Evolutionary conservation across 2,113 vertebrate species (phyloP).

Genomic region (Rhodinocichla rosea): DNA sequence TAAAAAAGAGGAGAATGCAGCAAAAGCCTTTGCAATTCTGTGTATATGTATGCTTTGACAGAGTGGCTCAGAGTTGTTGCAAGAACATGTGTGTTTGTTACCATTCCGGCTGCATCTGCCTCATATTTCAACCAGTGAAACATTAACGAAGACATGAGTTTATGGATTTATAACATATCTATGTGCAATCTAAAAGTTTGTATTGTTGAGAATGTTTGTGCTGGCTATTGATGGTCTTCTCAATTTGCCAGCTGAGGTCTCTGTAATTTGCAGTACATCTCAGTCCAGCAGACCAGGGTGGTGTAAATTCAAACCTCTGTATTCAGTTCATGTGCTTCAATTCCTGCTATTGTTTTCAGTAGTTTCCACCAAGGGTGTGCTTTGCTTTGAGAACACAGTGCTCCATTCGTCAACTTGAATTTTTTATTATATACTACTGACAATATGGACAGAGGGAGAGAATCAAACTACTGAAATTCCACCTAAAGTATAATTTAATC

Average conservation of each 20-base stretch:
- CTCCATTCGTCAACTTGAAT: not conserved
- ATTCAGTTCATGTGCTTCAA: not conserved
- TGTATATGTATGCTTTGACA: not conserved
- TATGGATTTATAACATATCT: not conserved
- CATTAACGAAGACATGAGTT: not conserved
- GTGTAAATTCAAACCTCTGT: not conserved
- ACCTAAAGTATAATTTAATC: not conserved
- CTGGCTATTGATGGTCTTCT: not conserved
- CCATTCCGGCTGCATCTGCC: not conserved
- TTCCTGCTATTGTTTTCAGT: conserved; percentile 55
- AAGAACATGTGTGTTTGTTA: not conserved
- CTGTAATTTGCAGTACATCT: not conserved
- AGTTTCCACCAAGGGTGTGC: conserved; percentile 30
- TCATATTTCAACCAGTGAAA: not conserved
- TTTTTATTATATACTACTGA: not conserved
- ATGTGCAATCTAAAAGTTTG: accelerated
- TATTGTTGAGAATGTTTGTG: not conserved
- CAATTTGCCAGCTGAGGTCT: not conserved
- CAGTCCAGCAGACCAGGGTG: not conserved
- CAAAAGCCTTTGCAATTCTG: not conserved
- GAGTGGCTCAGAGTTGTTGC: not conserved
- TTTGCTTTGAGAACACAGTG: not conserved
- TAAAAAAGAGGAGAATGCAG: not conserved
- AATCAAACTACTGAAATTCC: not conserved
- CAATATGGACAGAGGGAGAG: not conserved